Conservation (phyloP, 1,140 invertebrate genomes). For the Trachymyrmex cornetzi region DNA sequence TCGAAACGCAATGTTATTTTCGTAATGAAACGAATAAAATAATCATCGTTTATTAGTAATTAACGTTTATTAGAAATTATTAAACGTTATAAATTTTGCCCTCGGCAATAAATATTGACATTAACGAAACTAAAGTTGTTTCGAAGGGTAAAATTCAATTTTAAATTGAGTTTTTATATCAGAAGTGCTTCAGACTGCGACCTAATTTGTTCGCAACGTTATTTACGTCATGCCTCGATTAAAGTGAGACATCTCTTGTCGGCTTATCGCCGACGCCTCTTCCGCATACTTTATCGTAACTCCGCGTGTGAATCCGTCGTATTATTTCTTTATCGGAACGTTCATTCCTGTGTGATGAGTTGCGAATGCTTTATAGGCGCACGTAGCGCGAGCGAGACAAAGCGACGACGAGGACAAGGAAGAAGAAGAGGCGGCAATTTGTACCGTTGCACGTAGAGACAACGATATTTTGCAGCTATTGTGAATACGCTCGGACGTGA, state of each 20-base stretch:
- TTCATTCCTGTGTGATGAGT: conserved; percentile 25
- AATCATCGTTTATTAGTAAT: neutral
- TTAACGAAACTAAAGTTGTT: neutral
- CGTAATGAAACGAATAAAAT: neutral
- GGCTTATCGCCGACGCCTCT: conserved; percentile 6
- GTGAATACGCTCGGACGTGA: conserved; percentile 75
- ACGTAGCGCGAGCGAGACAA: neutral
- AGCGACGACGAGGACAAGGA: conserved; percentile 20
- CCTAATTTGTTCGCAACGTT: neutral
- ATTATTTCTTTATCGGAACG: conserved; percentile 23
- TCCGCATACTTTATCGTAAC: conserved; percentile 47
- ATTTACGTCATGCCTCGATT: neutral
- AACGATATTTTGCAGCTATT: conserved; percentile 63
- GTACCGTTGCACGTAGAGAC: conserved; percentile 20
- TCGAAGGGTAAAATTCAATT: neutral
- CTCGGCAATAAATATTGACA: neutral
- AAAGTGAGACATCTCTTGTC: conserved; percentile 22
- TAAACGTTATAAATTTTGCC: neutral
- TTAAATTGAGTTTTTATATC: neutral
- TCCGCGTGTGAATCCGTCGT: conserved; percentile 10
- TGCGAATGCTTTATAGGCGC: conserved; percentile 12
- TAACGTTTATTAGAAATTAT: neutral
- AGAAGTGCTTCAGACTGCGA: neutral
- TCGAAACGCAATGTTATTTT: neutral
- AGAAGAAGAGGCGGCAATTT: conserved; percentile 27